These are phyloP conservation scores for Dyspetes luteomarginatus DNA, from an alignment of 2,888 invertebrate genomes.

Conservation along the genomic window DNA sequence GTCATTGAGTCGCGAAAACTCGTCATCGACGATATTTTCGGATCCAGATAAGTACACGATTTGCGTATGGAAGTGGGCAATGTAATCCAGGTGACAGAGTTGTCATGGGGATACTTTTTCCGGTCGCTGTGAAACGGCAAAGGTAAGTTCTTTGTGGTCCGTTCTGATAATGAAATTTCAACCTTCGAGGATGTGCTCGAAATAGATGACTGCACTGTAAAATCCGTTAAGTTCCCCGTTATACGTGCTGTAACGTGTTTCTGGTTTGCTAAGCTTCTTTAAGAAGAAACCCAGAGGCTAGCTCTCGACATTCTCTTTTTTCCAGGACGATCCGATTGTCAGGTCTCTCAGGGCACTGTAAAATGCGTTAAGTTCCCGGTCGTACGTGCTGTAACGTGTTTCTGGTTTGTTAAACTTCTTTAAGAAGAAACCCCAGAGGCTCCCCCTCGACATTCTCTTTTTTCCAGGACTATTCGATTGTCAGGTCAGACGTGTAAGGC, in stretches of 20 bases:
- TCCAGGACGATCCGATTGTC: slow-evolving; percentile 22
- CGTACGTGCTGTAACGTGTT: slow-evolving; percentile 51
- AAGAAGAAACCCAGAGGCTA: slow-evolving; percentile 36
- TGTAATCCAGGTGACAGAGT: too few relatives aligned
- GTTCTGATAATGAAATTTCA: too few relatives aligned
- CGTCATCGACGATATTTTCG: too few relatives aligned
- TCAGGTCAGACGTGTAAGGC: slow-evolving; percentile 38
- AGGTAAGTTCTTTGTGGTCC: too few relatives aligned
- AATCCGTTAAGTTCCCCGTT: slow-evolving; percentile 43
- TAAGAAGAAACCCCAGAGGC: slow-evolving; percentile 34
- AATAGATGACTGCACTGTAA: too few relatives aligned
- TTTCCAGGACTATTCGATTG: slow-evolving; percentile 24
- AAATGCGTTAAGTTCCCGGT: slow-evolving; percentile 39
- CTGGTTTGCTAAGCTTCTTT: slow-evolving; percentile 24
- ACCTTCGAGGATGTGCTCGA: too few relatives aligned
- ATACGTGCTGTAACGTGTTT: slow-evolving; percentile 50
- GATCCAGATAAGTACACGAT: too few relatives aligned
- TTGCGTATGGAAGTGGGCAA: too few relatives aligned
- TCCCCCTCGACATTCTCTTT: slow-evolving; percentile 24
- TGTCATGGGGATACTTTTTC: too few relatives aligned
- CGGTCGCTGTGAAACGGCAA: too few relatives aligned
- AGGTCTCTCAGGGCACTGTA: slow-evolving; percentile 39
- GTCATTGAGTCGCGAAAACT: too few relatives aligned
- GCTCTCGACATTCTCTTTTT: slow-evolving; percentile 21
- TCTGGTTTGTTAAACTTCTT: slow-evolving; percentile 32